Evolutionary conservation across 1,140 invertebrate species (phyloP).

Genomic region (Uloborus diversus): DNA sequence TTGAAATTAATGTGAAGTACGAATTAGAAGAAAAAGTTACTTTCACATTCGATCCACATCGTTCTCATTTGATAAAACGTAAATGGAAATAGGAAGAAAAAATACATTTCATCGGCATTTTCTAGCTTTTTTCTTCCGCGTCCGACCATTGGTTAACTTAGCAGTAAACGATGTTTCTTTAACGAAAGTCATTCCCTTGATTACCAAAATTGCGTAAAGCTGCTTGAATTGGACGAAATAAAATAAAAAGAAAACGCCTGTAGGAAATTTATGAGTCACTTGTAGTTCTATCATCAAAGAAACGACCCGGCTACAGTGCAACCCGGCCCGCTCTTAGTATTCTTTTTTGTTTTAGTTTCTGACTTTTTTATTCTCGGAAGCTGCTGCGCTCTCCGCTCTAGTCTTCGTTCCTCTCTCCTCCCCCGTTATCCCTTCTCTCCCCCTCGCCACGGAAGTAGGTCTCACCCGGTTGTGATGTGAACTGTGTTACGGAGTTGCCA

Average conservation of each 20-base stretch:
- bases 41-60: no score
- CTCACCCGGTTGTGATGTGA: conserved; percentile 55
- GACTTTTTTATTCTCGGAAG: conserved; percentile 26
- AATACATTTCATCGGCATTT: no score
- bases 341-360: not conserved
- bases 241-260: not conserved
- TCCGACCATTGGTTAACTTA: no score
- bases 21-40: no score
- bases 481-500: conserved; percentile 3
- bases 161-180: no score
- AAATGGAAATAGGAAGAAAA: no score
- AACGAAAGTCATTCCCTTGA: not conserved
- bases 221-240: not conserved
- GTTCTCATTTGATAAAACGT: no score
- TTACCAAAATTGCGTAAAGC: not conserved
- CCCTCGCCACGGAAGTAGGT: conserved; percentile 51
- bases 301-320: conserved; percentile 5
- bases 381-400: not conserved
- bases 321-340: conserved; percentile 3
- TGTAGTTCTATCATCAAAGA: conserved; percentile 40
- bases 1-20: no score
- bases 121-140: no score
- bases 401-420: conserved; percentile 1
- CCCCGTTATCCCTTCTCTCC: conserved; percentile 13
- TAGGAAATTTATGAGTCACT: conserved; percentile 41